Conservation (phyloP, 2,797 vertebrate species). For the Todus mexicanus region DNA sequence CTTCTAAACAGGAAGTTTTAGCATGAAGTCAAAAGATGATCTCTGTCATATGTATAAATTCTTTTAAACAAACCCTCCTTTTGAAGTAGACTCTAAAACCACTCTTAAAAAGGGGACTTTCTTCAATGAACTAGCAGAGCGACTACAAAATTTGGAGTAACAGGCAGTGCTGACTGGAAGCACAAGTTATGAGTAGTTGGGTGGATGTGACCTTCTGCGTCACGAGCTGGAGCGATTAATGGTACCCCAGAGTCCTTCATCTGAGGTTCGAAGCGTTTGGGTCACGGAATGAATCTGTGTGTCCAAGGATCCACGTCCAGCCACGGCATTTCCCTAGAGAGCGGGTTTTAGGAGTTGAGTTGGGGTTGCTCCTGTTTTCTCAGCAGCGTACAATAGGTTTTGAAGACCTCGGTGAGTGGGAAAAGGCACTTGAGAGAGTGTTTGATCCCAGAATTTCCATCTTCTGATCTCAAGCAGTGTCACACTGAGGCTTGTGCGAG, state of each 20-base stretch:
- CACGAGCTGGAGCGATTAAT: neutral
- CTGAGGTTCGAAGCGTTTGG: fast-evolving
- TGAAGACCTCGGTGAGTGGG: neutral
- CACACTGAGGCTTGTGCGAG: neutral
- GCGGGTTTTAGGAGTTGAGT: neutral
- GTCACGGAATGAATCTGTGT: neutral
- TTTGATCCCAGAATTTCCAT: fast-evolving
- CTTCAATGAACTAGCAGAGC: neutral
- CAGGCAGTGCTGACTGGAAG: neutral
- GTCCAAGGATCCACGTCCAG: neutral
- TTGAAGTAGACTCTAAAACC: neutral
- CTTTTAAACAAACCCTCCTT: too few relatives aligned
- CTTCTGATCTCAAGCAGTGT: neutral
- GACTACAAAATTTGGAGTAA: fast-evolving
- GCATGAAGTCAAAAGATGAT: neutral
- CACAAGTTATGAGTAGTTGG: neutral
- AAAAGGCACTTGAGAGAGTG: neutral
- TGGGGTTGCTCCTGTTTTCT: neutral
- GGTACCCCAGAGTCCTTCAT: neutral
- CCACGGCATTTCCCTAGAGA: neutral
- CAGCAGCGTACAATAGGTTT: neutral
- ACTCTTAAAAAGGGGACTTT: neutral
- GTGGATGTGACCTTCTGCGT: neutral
- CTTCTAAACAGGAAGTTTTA: constrained; percentile 18
- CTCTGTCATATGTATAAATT: neutral